Evolutionary conservation across 2,888 invertebrate species (phyloP).

Genomic region (Harpalus rubripes): DNA sequence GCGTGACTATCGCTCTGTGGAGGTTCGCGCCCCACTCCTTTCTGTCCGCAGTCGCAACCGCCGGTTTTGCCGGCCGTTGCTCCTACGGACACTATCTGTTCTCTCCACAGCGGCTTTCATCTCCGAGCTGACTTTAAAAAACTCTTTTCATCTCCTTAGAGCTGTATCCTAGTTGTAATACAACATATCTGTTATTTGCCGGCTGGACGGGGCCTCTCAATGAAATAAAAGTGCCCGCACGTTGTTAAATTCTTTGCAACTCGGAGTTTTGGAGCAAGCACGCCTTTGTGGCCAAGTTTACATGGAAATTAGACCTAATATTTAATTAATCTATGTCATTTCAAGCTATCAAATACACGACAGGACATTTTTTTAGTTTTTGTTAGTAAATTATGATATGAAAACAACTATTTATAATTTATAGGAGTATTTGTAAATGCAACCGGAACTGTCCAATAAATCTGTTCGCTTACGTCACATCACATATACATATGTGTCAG

Average conservation of each 20-base stretch:
- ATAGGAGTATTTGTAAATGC: too few relatives aligned
- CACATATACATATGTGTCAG: too few relatives aligned
- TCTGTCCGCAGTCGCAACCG: conserved; percentile 5
- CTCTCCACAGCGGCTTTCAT: conserved; percentile 46
- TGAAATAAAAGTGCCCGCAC: conserved; percentile 58
- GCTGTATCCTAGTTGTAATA: conserved; percentile 75
- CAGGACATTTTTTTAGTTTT: not conserved
- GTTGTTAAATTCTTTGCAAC: conserved; percentile 19
- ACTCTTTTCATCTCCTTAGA: conserved; percentile 75
- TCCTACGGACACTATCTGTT: conserved; percentile 37
- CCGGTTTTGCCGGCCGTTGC: not conserved
- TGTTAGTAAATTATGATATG: not conserved
- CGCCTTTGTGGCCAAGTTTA: not conserved
- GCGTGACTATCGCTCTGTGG: conserved; percentile 2
- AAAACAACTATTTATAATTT: not conserved
- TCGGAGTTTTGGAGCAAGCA: not conserved
- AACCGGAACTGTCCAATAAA: too few relatives aligned
- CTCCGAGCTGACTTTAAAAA: conserved; percentile 74
- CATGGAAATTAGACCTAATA: not conserved
- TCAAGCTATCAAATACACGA: not conserved
- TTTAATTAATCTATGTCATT: not conserved
- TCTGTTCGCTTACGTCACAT: too few relatives aligned
- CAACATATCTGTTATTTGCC: conserved; percentile 76
- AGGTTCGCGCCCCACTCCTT: conserved; percentile 2
- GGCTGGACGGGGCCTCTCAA: conserved; percentile 68